Evolutionary conservation across 2,797 vertebrate species (phyloP).

Genomic region (Neopelma chrysocephalum): DNA sequence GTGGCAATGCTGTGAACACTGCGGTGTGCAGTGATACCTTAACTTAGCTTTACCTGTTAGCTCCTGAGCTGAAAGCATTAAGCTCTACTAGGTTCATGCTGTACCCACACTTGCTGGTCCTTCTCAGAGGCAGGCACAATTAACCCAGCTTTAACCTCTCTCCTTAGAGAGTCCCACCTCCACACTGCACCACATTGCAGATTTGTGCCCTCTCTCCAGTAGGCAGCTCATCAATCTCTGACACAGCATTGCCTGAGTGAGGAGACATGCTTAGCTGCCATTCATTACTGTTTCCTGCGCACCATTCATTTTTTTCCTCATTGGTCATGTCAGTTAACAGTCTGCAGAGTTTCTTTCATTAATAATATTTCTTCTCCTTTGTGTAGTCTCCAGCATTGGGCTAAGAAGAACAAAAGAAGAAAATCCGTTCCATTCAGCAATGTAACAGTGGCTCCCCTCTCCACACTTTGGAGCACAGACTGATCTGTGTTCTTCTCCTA

Average conservation of each 20-base stretch:
- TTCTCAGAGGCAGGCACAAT: neutral
- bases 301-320: neutral
- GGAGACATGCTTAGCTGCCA: neutral
- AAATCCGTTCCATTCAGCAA: neutral
- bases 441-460: neutral
- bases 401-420: neutral
- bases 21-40: neutral
- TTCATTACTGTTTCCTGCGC: neutral
- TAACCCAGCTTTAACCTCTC: neutral
- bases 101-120: neutral
- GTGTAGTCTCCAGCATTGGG: neutral
- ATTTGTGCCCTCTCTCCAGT: neutral
- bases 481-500: neutral
- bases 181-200: neutral
- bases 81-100: neutral
- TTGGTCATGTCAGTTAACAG: neutral
- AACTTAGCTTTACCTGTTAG: neutral
- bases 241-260: neutral
- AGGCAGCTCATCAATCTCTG: neutral
- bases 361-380: neutral
- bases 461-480: neutral
- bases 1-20: rapidly evolving
- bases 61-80: neutral
- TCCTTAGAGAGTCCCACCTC: neutral
- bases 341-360: neutral